Base-by-base conservation (phyloP, 1,140 invertebrate genomes). In the Cydia pomonella region DNA sequence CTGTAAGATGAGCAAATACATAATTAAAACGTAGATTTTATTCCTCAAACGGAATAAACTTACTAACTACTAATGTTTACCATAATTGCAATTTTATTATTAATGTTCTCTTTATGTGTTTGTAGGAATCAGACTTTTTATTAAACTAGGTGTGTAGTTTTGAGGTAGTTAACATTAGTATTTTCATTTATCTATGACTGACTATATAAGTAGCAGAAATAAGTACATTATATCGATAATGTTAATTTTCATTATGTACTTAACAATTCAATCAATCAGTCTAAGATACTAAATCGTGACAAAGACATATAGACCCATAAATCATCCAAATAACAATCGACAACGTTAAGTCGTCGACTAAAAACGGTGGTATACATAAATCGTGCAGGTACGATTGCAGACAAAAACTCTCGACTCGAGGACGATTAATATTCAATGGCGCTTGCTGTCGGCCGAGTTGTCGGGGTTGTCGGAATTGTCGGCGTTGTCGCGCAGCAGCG, bases 391-490 rank as follows among this genome's bases (percentile, higher is more conserved):
- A 69, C 64, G 78, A 73, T 75, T 59, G 74, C 82, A 83, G 81
- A 83, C 84, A 80, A 79, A 87, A 83, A 75, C 83, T 77, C 82
- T 86, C 75, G 79, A 85, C 76, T 75, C 53, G 33, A 69, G 77
- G 69, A 79, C 75, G 79, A 86, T 90, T 87, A 88, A 89, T 88
- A 88, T 91, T 91, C 82, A 91, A 87, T 84, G 79, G 83, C 79
- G 66, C 83, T 87, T 76, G 74, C 18, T 79, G 79, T 80, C 77
- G 66, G 71, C 75, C 82, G 75, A 81, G 81, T 80, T 78, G 80
- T 81, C 83, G 79, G 82, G 82, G 41, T 87, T 88, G 87, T 88
- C 81, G 76, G 77, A 79, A 76, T 77, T 76, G 77, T 71, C 78
- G 75, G 78, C 80, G 77, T 77, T 78, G 82, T 84, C 77, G 79